Evolutionary conservation across 2,888 invertebrate species (phyloP), one percentile per base, ranked within the genome.

Genomic region (Ophion obscuratus): DNA sequence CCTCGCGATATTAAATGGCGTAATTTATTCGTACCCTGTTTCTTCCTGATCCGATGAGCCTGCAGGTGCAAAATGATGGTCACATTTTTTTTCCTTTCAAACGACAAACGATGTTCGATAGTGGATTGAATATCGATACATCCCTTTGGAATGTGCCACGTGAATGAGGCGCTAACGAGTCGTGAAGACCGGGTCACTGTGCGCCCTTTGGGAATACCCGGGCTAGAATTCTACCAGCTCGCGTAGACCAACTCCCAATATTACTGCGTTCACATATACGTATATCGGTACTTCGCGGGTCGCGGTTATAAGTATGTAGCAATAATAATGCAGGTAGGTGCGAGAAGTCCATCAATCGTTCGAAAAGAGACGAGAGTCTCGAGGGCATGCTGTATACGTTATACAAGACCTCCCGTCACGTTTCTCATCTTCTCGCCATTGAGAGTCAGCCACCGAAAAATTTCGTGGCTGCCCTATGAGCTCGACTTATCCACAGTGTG

Each of bases 161-260:
- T 92, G 92, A 92, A 92, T 91, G 91, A 91, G 90, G 91, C 90
- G 90, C 92, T 93, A 93, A 93, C 93, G 93, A 93, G 88, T 89
- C 87, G 87, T 89, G 91, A 92, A 92, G 66, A 68, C 81, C 31
- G 66, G 14, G 14, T 64, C 76, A 44, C 67, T 81, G 78, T 70
- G 62, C 61, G 61, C 67, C 78, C 53, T 62, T 31, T 61, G 20
- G 79, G 71, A 75, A 27, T 36, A 59, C 53, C 57, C 14, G 57
- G 24, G 36, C 57, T 57, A 10, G 40, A 75, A 80, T 66, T 77
- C 17, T 61, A 66, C 24, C 66, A 71, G 64, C 68, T 64, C 53
- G 47, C 44, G 47, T 44, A 66, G 71, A 66, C 61, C 74, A 74
- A 77, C n/a, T 78, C 66, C 57, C 27, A 75, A 75, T 53, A 62